A percentile compares a stretch with the other conserved stretches of the same genome.
phyloP scores from a whole-genome alignment of 2,113 vertebrate species.

The Erpornis zantholeuca region DNA sequence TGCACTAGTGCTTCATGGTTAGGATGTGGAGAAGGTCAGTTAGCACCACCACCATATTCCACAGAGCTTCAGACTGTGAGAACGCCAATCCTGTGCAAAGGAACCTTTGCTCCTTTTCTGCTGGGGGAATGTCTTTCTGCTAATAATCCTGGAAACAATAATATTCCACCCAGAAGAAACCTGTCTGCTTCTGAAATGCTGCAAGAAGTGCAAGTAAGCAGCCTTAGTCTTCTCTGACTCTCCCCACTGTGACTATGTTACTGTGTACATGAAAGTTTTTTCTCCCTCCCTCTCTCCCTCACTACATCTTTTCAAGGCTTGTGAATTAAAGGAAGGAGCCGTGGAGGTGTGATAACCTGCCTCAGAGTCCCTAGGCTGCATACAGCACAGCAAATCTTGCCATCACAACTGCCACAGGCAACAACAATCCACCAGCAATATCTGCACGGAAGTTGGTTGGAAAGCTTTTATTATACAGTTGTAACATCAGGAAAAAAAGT shows the following conservation, averaged over 20 bases:
- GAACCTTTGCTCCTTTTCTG: background rate
- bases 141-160: constrained; percentile 11
- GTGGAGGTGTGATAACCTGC: background rate
- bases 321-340: constrained; percentile 22
- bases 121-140: background rate
- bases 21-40: background rate
- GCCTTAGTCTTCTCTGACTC: background rate
- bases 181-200: background rate
- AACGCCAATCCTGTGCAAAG: background rate
- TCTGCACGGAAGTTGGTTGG: background rate
- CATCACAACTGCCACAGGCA: constrained; percentile 5
- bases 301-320: background rate
- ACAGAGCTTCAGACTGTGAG: background rate
- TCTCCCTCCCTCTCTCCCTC: background rate
- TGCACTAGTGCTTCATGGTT: background rate
- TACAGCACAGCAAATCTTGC: constrained; percentile 18
- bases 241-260: background rate
- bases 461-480: constrained; percentile 45
- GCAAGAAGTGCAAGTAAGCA: constrained; percentile 15
- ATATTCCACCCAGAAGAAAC: background rate
- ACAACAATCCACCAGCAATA: constrained; percentile 48
- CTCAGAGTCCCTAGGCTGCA: constrained; percentile 13
- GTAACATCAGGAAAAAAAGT: background rate
- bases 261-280: background rate
- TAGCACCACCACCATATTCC: background rate